Evolutionary conservation across 2,113 vertebrate species (phyloP), one percentile per base, ranked within the genome.

Genomic region (Cololabis saira): DNA sequence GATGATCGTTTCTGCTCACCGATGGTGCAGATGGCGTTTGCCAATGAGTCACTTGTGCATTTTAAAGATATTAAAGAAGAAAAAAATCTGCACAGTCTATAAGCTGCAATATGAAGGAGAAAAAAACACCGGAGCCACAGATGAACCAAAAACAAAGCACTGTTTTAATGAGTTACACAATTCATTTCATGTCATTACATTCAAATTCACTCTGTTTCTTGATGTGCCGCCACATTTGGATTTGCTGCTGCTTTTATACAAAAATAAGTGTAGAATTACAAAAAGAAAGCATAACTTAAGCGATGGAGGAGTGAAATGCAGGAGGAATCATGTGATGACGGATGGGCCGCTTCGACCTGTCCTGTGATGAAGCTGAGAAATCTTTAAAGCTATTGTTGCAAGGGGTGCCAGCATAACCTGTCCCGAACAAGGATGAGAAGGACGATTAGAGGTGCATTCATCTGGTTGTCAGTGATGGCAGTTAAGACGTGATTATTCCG

Each of bases 391-490:
- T 14, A 98, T 96, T 18, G 93, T 94, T 47, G 97, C 92, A n/a
- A 98, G 94, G 19, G 96, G 95, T 1, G 93, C 93, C 87, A 98
- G 22, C 94, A 95, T 96, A 79, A 95, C 94, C 97, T 98, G 89
- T 48, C n/a, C 74, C 27, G 62, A 57, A 73, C 40, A 60, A 44
- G 16, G 47, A 69, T 7, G 11, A 57, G 3, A 43, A 19, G 14
- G 21, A 11, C 10, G 33, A 37, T 78, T 37, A 69, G 43, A 72
- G 18, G 47, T 30, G n/a, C 2, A 50, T 40, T 1, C 44, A 74
- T 66, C 43, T 53, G 61, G 17, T 17, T 42, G 40, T 6, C 12
- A 45, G 18, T 40, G 22, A 58, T 64, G 30, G 27, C 19, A 45
- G 19, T 27, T 19, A n/a, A 14, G 13, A 45, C n/a, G 37, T 45